A percentile compares a stretch with the other conserved stretches of the same genome.
Evolutionary conservation across 2,797 vertebrate genomes (phyloP).

Genomic region (Spinibarbus caldwelli): DNA sequence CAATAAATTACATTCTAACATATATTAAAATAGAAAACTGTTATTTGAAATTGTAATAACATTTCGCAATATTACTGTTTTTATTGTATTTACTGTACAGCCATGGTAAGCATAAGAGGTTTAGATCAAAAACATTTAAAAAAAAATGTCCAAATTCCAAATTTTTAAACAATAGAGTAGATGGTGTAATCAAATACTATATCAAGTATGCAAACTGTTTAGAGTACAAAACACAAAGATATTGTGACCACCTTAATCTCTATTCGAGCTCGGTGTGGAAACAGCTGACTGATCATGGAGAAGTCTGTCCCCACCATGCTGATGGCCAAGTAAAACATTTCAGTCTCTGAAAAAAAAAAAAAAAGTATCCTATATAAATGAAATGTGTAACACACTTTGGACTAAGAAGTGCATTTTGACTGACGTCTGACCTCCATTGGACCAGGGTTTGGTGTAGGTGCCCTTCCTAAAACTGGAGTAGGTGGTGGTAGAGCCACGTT

Average conservation of each 20-base stretch:
- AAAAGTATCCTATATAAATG: not conserved
- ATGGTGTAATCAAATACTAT: too few relatives aligned
- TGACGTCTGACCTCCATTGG: slow-evolving; percentile 82
- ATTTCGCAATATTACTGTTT: too few relatives aligned
- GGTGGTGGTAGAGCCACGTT: slow-evolving; percentile 94
- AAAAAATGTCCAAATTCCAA: too few relatives aligned
- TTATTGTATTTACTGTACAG: too few relatives aligned
- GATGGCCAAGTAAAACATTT: slow-evolving; percentile 97
- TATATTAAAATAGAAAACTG: not conserved
- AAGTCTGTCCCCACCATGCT: slow-evolving; percentile 99
- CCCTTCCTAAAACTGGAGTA: slow-evolving; percentile 95
- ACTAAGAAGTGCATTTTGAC: not conserved
- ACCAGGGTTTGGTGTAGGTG: slow-evolving; percentile 91
- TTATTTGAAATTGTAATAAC: too few relatives aligned
- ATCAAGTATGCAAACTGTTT: too few relatives aligned
- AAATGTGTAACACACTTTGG: slow-evolving; percentile 1
- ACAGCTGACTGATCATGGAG: slow-evolving; percentile 94
- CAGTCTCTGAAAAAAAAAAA: slow-evolving; percentile 83
- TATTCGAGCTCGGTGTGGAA: slow-evolving; percentile 90
- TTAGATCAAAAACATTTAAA: too few relatives aligned
- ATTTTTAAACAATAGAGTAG: too few relatives aligned
- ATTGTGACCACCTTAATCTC: slow-evolving; percentile 91
- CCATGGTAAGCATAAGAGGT: too few relatives aligned
- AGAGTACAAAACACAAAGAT: not conserved
- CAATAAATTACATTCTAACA: not conserved